Percentiles rank a stretch among this genome's conserved stretches.
Conservation (phyloP, 2,888 invertebrate genomes). For the Reticulitermes lucifugus region DNA sequence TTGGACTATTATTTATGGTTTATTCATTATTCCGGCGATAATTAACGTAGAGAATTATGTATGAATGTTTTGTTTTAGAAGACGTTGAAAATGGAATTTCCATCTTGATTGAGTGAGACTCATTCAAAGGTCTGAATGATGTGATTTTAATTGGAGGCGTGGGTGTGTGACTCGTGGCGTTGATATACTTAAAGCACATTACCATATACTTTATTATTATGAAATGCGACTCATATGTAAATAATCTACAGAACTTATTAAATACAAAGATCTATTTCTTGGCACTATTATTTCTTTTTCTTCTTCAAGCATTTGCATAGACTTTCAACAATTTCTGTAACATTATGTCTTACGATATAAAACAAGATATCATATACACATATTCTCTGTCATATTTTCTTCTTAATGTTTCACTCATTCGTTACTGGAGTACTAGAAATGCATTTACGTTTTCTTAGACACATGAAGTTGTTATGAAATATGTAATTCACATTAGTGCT, state of each 20-base stretch:
- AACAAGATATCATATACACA: background rate
- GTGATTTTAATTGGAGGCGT: background rate
- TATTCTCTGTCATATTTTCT: background rate
- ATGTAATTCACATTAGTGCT: background rate
- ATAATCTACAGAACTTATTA: slow-evolving; percentile 12
- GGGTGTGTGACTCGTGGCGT: background rate
- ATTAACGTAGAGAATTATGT: no score
- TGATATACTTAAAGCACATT: slow-evolving; percentile 10
- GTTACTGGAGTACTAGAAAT: background rate
- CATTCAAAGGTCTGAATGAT: slow-evolving; percentile 8
- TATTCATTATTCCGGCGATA: no score
- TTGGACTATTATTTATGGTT: no score
- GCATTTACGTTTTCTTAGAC: background rate
- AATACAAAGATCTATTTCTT: slow-evolving; percentile 12
- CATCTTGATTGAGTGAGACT: background rate
- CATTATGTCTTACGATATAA: background rate
- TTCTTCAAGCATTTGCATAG: background rate
- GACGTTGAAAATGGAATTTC: no score
- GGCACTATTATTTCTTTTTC: background rate
- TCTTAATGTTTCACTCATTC: background rate
- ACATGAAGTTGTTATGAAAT: background rate
- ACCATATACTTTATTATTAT: background rate
- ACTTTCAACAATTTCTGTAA: background rate
- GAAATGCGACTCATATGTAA: background rate
- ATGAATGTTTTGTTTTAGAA: no score